Evolutionary conservation across 2,888 invertebrate genomes (phyloP).

Genomic region (Desoria tigrina): DNA sequence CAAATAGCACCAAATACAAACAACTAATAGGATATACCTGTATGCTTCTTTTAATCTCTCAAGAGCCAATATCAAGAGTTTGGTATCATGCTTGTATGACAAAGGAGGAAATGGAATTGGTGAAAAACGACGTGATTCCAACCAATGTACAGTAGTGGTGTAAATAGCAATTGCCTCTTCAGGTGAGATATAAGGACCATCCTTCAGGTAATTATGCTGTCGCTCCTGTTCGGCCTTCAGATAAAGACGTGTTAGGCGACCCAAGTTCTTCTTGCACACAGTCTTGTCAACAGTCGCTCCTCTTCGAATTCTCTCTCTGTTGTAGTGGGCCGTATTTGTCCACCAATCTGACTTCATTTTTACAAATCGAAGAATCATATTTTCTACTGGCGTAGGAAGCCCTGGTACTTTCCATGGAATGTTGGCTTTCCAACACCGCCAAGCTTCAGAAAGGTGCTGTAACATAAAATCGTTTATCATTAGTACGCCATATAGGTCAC

Average conservation of each 20-base stretch:
- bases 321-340: slow-evolving; percentile 99
- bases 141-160: slow-evolving; percentile 99
- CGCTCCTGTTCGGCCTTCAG: slow-evolving; percentile 97
- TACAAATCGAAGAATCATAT: slow-evolving; percentile 99
- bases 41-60: slow-evolving; percentile 97
- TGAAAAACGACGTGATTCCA: slow-evolving; percentile 96
- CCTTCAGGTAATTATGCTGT: slow-evolving; percentile 98
- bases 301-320: slow-evolving; percentile 94
- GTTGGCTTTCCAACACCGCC: slow-evolving; percentile 99
- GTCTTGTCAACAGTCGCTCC: slow-evolving; percentile 99
- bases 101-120: slow-evolving; percentile 99
- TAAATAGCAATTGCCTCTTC: slow-evolving; percentile 99
- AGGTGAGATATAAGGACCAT: slow-evolving; percentile 98
- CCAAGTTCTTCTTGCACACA: slow-evolving; percentile 99
- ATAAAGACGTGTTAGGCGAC: slow-evolving; percentile 93
- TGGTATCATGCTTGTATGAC: slow-evolving; percentile 99
- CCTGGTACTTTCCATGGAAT: slow-evolving; percentile 99
- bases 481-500: neutral
- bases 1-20: slow-evolving; percentile 47
- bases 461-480: neutral
- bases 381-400: slow-evolving; percentile 97
- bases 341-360: slow-evolving; percentile 99
- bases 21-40: slow-evolving; percentile 63
- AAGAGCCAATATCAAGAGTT: slow-evolving; percentile 91
- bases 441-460: slow-evolving; percentile 92